Conservation (phyloP, 2,113 vertebrate species). For the Spilogale gracilis region DNA sequence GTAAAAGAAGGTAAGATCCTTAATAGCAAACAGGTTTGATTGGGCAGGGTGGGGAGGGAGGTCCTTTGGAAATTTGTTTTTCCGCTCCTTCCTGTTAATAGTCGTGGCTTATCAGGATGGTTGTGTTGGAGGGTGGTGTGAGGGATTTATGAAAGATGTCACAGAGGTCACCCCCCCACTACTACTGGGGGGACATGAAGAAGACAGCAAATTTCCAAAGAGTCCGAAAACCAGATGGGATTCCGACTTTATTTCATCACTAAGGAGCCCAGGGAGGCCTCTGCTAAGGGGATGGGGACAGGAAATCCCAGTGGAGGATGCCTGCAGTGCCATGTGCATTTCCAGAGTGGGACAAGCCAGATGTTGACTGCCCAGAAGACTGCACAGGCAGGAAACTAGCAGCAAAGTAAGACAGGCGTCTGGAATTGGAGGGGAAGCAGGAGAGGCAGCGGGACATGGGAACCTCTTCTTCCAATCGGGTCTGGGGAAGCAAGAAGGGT, state of each 20-base stretch:
- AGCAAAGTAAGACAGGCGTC: not conserved
- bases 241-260: not conserved
- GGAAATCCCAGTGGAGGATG: not conserved
- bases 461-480: not conserved
- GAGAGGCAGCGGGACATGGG: not conserved
- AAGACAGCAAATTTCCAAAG: not conserved
- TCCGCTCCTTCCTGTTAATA: not conserved
- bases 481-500: accelerated
- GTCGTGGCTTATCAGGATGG: not conserved
- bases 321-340: accelerated
- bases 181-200: not conserved
- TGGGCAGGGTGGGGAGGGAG: accelerated
- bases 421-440: not conserved
- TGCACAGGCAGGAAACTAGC: not conserved
- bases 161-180: not conserved
- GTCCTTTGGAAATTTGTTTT: not conserved
- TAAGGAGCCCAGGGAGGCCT: not conserved
- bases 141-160: not conserved
- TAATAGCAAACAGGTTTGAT: not conserved
- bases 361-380: not conserved
- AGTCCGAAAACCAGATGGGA: not conserved
- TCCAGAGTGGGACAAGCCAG: not conserved
- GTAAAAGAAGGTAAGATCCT: not conserved
- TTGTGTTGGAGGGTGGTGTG: not conserved
- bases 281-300: accelerated